Conservation (phyloP, 2,797 vertebrate species). For the Ataeniobius toweri region DNA sequence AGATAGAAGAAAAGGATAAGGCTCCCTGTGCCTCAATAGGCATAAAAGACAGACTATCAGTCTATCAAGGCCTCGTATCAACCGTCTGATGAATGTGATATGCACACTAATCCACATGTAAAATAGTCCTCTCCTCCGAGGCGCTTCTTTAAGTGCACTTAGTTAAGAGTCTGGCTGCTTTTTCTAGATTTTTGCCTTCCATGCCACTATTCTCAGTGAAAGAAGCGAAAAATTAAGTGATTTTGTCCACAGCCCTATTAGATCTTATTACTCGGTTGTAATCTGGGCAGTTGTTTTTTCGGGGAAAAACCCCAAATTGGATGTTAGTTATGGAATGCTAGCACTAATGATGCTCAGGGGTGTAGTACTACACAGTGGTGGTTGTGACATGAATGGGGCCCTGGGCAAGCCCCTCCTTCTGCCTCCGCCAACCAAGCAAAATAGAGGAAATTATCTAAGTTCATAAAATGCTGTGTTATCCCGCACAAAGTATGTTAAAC, state of each 20-base stretch:
- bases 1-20: constrained; percentile 76
- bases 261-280: constrained; percentile 63
- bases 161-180: constrained; percentile 35
- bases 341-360: neutral
- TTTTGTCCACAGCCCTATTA: constrained; percentile 47
- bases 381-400: neutral
- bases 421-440: neutral
- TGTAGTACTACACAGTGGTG: neutral
- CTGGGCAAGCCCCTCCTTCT: neutral
- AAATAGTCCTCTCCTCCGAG: constrained; percentile 74
- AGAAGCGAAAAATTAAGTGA: constrained; percentile 9
- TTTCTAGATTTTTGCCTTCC: constrained; percentile 19
- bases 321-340: constrained; percentile 47
- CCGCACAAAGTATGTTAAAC: neutral
- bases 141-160: constrained; percentile 72
- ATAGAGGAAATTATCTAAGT: neutral
- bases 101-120: constrained; percentile 76
- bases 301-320: constrained; percentile 34
- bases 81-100: constrained; percentile 72
- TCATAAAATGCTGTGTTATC: neutral
- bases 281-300: constrained; percentile 54
- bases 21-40: constrained; percentile 62
- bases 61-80: constrained; percentile 68
- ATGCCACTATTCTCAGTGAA: constrained; percentile 34
- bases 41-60: constrained; percentile 69